Evolutionary conservation across 2,797 vertebrate species (phyloP).

Genomic region (Loriculus beryllinus): DNA sequence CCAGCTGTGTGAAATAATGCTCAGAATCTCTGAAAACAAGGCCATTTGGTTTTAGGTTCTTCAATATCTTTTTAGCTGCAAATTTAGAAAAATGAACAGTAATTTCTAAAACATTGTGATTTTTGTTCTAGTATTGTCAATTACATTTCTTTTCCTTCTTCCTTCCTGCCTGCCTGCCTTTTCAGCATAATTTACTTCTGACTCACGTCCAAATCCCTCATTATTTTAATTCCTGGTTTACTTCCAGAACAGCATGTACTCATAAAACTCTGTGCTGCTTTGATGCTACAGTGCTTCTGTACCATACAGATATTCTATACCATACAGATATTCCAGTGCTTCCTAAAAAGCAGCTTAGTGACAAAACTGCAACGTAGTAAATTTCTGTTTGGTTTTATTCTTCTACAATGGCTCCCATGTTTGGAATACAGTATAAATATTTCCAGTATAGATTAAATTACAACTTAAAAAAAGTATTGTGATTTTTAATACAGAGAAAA

Average conservation of each 20-base stretch:
- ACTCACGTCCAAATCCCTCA: constrained; percentile 18
- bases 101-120: neutral
- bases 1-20: neutral
- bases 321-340: too few species aligned
- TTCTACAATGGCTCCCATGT: neutral
- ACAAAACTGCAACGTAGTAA: neutral
- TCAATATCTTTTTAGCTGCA: neutral
- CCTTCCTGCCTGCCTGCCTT: neutral
- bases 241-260: constrained; percentile 1
- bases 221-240: constrained; percentile 57
- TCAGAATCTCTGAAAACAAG: neutral
- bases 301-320: too few species aligned
- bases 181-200: constrained; percentile 33
- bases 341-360: neutral
- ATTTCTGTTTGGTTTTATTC: neutral
- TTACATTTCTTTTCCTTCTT: neutral
- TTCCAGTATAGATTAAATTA: neutral
- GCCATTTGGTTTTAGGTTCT: neutral
- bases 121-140: constrained; percentile 14
- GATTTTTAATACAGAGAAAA: neutral
- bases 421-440: neutral
- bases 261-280: neutral
- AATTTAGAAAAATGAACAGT: neutral
- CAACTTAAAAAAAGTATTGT: neutral
- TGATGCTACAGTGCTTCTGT: neutral